Evolutionary conservation across 1,140 invertebrate genomes (phyloP).

Genomic region (Anadara kagoshimensis): DNA sequence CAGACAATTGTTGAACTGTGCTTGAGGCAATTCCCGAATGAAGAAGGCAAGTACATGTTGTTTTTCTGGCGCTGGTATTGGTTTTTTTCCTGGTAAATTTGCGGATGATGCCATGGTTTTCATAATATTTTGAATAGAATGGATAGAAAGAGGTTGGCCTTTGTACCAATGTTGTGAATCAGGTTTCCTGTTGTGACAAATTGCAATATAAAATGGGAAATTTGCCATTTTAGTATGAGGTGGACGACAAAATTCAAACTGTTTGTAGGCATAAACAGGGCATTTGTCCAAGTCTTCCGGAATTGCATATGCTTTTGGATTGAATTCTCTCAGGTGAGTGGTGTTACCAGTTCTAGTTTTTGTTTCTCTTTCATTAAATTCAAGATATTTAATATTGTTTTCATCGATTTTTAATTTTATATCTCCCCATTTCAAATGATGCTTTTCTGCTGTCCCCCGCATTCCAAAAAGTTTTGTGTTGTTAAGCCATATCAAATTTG

Average conservation of each 20-base stretch:
- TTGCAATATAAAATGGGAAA: background rate
- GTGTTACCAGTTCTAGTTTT: slow-evolving; percentile 15
- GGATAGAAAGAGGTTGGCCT: background rate
- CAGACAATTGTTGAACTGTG: background rate
- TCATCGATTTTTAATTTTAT: too few relatives aligned
- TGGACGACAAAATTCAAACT: background rate
- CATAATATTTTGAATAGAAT: slow-evolving; percentile 5
- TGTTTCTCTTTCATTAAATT: slow-evolving; percentile 17
- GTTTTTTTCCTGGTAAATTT: slow-evolving; percentile 14
- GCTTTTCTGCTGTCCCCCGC: slow-evolving; percentile 15
- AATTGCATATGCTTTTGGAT: background rate
- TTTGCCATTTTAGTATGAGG: background rate
- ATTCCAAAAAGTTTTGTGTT: slow-evolving; percentile 23
- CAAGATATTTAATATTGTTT: slow-evolving; percentile 6
- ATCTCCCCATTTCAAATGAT: slow-evolving; percentile 22
- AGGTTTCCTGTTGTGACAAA: slow-evolving; percentile 8
- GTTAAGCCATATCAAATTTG: slow-evolving; percentile 19
- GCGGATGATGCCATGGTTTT: background rate
- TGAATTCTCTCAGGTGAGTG: background rate
- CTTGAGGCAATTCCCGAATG: slow-evolving; percentile 1
- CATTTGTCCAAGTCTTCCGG: background rate
- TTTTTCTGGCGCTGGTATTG: slow-evolving; percentile 6
- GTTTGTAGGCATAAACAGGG: background rate
- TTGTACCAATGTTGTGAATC: too few relatives aligned
- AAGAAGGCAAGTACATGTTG: slow-evolving; percentile 1